Conservation (phyloP, 92 coral and sea anemone genomes). For the Epizoanthus illoricatus region DNA sequence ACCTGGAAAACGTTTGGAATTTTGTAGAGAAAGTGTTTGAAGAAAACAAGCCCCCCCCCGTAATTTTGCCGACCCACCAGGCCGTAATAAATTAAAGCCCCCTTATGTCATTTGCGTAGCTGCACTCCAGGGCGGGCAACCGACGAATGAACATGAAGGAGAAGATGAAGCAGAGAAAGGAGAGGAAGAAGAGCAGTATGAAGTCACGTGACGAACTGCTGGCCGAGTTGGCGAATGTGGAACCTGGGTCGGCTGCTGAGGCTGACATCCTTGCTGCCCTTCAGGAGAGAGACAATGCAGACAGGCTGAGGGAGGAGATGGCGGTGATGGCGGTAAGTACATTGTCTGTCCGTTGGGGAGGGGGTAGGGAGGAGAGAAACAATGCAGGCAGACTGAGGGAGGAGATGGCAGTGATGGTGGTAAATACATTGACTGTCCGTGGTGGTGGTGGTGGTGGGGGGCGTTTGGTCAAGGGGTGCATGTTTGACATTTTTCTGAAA, state of each 20-base stretch:
- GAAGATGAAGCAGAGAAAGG: slow-evolving; percentile 85
- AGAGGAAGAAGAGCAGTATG: slow-evolving; percentile 61
- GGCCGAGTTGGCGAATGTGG: slow-evolving; percentile 74
- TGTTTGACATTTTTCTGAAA: too few species aligned
- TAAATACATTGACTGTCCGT: neutral
- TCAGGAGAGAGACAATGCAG: slow-evolving; percentile 64
- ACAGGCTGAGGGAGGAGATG: slow-evolving; percentile 67
- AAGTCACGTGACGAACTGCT: slow-evolving; percentile 75
- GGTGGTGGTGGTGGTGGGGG: too few species aligned
- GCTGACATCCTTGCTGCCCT: slow-evolving; percentile 75
- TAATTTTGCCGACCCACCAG: neutral
- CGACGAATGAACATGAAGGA: slow-evolving; percentile 82
- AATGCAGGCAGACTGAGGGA: neutral
- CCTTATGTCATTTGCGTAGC: slow-evolving; percentile 31
- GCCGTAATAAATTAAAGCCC: neutral
- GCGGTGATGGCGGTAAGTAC: slow-evolving; percentile 31
- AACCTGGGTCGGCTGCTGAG: slow-evolving; percentile 83
- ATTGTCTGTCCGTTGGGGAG: neutral
- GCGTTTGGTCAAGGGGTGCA: too few species aligned
- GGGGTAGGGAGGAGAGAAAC: neutral
- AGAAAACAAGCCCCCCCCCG: neutral
- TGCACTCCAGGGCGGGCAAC: slow-evolving; percentile 62
- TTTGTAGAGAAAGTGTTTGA: too few species aligned
- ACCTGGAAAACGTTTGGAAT: too few species aligned
- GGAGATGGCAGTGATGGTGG: neutral